These are phyloP conservation scores for Benthosema pterotum DNA, from an alignment of 2,797 vertebrate species.

Conservation along the genomic window DNA sequence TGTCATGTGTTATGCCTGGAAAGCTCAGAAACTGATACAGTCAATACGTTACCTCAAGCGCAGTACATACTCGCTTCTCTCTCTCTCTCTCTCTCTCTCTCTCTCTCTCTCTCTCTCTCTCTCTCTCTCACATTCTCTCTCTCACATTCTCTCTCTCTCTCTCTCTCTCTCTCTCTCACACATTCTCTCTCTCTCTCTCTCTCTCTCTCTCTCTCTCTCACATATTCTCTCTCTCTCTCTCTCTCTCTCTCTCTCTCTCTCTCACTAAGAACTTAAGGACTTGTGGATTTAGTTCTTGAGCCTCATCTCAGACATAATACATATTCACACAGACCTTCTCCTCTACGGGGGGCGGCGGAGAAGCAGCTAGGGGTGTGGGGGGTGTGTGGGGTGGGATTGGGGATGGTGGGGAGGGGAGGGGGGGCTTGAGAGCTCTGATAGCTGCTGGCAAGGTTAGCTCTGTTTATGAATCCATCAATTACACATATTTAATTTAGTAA, in stretches of 20 bases:
- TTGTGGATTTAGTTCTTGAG: slow-evolving; percentile 36
- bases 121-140: slow-evolving; percentile 8
- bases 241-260: slow-evolving; percentile 9
- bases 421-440: slow-evolving; percentile 23
- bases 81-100: slow-evolving; percentile 18
- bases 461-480: slow-evolving; percentile 85
- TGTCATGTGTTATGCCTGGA: slow-evolving; percentile 58
- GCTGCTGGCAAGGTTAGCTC: slow-evolving; percentile 83
- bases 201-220: slow-evolving; percentile 3
- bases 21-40: slow-evolving; percentile 56
- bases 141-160: slow-evolving; percentile 6
- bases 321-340: slow-evolving; percentile 64
- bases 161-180: slow-evolving; percentile 7
- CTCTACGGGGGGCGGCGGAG: not conserved
- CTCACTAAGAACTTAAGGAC: slow-evolving; percentile 39
- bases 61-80: not conserved
- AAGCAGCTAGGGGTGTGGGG: not conserved
- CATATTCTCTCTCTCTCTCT: too few relatives aligned
- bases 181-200: slow-evolving; percentile 19
- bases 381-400: slow-evolving; percentile 23
- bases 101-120: slow-evolving; percentile 9
- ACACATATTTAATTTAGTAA: slow-evolving; percentile 84
- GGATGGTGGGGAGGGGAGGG: slow-evolving; percentile 13
- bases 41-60: slow-evolving; percentile 46
- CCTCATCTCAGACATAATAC: slow-evolving; percentile 49